These are phyloP conservation scores for Drosophila pseudoananassae DNA, from an alignment of 1,140 invertebrate genomes.

Conservation along the genomic window DNA sequence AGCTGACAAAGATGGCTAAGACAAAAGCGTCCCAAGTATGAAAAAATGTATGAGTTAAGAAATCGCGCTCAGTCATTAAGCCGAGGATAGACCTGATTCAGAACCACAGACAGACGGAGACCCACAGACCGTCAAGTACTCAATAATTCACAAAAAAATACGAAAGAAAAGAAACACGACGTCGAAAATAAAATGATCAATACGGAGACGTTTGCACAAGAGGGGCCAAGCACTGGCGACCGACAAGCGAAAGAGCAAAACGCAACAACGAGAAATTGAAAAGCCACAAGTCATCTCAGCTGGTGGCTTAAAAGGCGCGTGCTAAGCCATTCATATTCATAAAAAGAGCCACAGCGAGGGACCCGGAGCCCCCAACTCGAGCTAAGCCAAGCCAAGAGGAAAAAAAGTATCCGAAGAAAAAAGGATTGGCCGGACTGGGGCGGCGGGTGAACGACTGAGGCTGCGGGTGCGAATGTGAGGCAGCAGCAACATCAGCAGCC, in stretches of 20 bases:
- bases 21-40: conserved; percentile 70
- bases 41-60: conserved; percentile 54
- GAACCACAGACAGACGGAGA: conserved; percentile 29
- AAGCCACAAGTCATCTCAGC: conserved; percentile 82
- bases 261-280: conserved; percentile 78
- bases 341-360: conserved; percentile 65
- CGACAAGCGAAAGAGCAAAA: conserved; percentile 63
- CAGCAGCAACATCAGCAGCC: conserved; percentile 18
- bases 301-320: conserved; percentile 82
- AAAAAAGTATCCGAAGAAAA: conserved; percentile 22
- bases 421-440: conserved; percentile 43
- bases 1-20: conserved; percentile 68
- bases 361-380: conserved; percentile 23
- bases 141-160: conserved; percentile 70
- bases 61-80: conserved; percentile 72
- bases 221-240: conserved; percentile 22
- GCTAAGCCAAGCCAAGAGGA: conserved; percentile 35
- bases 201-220: conserved; percentile 42
- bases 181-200: conserved; percentile 75
- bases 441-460: conserved; percentile 31
- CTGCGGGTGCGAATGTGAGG: conserved; percentile 20
- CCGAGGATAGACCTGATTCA: conserved; percentile 37
- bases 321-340: conserved; percentile 83
- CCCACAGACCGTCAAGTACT: conserved; percentile 65
- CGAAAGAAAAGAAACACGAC: conserved; percentile 15